Evolutionary conservation across 1,140 invertebrate genomes (phyloP).

Genomic region (Tigriopus japonicus): DNA sequence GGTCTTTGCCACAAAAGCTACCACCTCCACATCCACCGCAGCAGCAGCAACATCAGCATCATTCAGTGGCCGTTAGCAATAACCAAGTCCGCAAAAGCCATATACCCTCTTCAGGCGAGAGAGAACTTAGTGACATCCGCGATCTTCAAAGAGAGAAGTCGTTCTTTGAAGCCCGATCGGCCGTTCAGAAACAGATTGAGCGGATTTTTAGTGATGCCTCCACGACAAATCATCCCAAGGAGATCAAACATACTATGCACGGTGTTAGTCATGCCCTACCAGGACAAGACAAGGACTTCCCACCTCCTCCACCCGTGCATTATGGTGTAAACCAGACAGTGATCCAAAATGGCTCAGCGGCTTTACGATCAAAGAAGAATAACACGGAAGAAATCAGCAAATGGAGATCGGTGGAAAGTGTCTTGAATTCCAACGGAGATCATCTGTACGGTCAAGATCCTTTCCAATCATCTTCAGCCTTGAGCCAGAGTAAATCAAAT

Average conservation of each 20-base stretch:
- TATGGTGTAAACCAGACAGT: not conserved
- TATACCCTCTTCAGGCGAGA: not conserved
- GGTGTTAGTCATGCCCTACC: not conserved
- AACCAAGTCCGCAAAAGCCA: not conserved
- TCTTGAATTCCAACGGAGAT: too few relatives aligned
- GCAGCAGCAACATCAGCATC: too few relatives aligned
- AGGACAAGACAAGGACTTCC: not conserved
- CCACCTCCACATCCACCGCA: too few relatives aligned
- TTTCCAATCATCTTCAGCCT: too few relatives aligned
- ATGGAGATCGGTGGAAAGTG: too few relatives aligned
- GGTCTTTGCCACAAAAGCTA: too few relatives aligned
- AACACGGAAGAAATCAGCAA: too few relatives aligned
- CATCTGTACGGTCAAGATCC: too few relatives aligned
- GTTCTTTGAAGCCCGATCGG: slow-evolving; percentile 22
- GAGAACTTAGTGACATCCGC: not conserved
- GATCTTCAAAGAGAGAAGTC: slow-evolving; percentile 17
- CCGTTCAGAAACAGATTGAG: slow-evolving; percentile 61
- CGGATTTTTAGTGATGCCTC: slow-evolving; percentile 44
- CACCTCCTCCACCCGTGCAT: not conserved
- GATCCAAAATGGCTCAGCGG: not conserved
- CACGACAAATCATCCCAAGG: slow-evolving; percentile 13
- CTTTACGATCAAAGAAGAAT: not conserved
- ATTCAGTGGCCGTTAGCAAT: too few relatives aligned
- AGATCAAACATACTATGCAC: slow-evolving; percentile 8
- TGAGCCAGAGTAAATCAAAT: too few relatives aligned